These are phyloP conservation scores for Pocillopora damicornis DNA, from an alignment of 64 coral and sea anemone genomes.

Conservation along the genomic window DNA sequence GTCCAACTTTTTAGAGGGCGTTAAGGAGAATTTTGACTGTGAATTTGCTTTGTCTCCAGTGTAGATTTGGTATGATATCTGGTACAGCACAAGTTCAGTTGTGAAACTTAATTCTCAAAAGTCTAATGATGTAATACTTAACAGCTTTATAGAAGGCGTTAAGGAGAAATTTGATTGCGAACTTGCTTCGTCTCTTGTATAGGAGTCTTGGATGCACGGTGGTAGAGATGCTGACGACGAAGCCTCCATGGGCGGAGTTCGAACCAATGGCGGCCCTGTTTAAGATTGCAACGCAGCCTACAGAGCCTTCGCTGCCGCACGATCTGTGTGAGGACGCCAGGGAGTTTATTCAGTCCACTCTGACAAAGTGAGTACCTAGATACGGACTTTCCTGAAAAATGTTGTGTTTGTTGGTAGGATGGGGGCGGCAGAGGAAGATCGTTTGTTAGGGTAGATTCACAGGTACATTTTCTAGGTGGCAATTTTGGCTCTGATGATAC, in stretches of 20 bases:
- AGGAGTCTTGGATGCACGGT: conserved; percentile 99
- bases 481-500: no score
- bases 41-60: no score
- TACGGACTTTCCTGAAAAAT: not conserved
- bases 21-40: not conserved
- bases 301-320: conserved; percentile 67
- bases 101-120: not conserved
- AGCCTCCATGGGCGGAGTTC: conserved; percentile 92
- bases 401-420: not conserved
- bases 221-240: conserved; percentile 95
- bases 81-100: no score
- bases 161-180: not conserved
- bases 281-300: conserved; percentile 93
- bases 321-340: conserved; percentile 68
- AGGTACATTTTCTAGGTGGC: no score
- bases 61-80: no score
- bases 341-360: conserved; percentile 76
- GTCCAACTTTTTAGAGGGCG: not conserved
- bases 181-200: not conserved
- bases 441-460: no score
- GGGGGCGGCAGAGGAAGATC: not conserved
- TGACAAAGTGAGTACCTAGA: conserved; percentile 56
- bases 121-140: not conserved
- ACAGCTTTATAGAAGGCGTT: not conserved
- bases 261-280: conserved; percentile 99